A percentile compares a stretch with the other conserved stretches of the same genome.
phyloP scores from a whole-genome alignment of 2,113 vertebrate species.

The Formicarius rufipectus region DNA sequence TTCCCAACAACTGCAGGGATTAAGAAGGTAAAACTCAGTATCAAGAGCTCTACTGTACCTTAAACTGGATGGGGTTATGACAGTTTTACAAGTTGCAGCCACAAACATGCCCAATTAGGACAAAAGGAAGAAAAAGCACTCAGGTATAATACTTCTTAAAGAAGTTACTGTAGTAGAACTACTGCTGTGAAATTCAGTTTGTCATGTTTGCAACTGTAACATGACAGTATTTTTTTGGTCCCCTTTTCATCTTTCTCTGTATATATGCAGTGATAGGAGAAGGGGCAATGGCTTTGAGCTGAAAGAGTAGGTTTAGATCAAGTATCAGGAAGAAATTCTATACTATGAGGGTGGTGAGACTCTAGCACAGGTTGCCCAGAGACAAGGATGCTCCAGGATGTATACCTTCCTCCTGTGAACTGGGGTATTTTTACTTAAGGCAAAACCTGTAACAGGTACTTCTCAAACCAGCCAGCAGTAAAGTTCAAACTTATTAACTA shows the following conservation, averaged over 20 bases:
- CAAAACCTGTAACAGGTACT: no score
- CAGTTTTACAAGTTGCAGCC: neutral
- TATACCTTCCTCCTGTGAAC: no score
- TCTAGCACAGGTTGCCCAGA: neutral
- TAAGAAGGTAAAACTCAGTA: neutral
- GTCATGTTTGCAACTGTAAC: neutral
- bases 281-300: neutral
- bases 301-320: neutral
- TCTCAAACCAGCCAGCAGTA: neutral
- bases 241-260: neutral
- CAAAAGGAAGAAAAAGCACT: neutral
- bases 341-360: neutral
- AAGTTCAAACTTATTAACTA: neutral
- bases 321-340: neutral
- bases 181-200: neutral
- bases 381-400: neutral
- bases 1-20: neutral
- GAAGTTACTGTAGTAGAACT: neutral
- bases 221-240: neutral
- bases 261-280: neutral
- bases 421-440: no score
- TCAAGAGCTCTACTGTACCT: neutral
- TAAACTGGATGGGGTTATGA: neutral
- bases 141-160: neutral
- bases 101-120: neutral